phyloP scores from a whole-genome alignment of 1,140 invertebrate genomes.

The Papilio polytes region DNA sequence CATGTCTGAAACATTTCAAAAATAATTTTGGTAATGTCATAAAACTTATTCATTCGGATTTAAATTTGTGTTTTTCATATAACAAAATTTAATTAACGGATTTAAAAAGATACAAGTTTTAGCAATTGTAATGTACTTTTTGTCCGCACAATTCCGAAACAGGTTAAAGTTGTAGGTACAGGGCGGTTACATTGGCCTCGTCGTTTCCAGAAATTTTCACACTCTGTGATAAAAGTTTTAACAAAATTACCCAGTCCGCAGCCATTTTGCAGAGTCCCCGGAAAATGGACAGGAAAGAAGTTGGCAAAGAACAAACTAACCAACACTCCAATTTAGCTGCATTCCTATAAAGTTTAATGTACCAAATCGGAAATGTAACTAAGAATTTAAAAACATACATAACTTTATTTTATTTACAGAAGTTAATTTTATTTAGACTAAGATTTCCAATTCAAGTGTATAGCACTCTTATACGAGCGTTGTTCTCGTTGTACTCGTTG shows the following conservation, averaged over 20 bases:
- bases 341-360: conserved; percentile 81
- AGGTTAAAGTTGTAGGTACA: conserved; percentile 75
- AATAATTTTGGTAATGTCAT: neutral
- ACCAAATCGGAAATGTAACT: conserved; percentile 75
- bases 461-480: neutral
- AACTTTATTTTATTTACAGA: neutral
- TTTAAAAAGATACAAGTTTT: neutral
- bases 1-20: neutral
- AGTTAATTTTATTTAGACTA: neutral
- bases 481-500: neutral
- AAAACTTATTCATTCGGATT: neutral
- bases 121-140: conserved; percentile 31
- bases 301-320: conserved; percentile 81
- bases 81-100: neutral
- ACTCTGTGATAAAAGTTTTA: conserved; percentile 81
- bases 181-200: conserved; percentile 62
- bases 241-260: conserved; percentile 78
- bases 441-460: neutral
- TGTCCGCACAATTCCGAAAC: conserved; percentile 63
- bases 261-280: conserved; percentile 68
- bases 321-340: conserved; percentile 77
- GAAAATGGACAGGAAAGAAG: conserved; percentile 76
- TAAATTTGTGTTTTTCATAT: neutral
- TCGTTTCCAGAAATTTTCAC: conserved; percentile 74
- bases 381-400: neutral